These are phyloP conservation scores for Arrhopalites spinosus DNA, from an alignment of 2,888 invertebrate species.

Conservation along the genomic window DNA sequence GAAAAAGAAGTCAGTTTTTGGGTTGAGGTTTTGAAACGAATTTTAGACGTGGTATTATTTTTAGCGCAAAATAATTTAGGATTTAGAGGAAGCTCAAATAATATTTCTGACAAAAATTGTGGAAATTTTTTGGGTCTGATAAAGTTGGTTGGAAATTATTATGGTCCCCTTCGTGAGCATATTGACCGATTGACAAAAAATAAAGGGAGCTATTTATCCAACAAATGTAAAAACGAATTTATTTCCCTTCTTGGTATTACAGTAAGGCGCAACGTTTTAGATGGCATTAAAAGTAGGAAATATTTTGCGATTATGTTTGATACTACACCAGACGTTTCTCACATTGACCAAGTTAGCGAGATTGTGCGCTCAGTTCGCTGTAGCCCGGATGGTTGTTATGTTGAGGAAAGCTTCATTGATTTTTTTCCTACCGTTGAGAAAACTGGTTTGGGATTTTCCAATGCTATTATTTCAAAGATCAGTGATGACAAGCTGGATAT, in stretches of 20 bases:
- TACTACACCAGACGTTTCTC: conserved; percentile 9
- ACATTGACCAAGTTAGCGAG: conserved; percentile 10
- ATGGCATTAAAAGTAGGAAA: not conserved
- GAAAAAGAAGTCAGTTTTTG: too few species aligned
- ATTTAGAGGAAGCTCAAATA: not conserved
- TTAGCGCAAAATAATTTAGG: too few species aligned
- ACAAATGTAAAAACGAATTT: conserved; percentile 11
- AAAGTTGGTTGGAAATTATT: conserved; percentile 1
- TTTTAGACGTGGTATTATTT: too few species aligned
- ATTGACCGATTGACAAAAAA: not conserved
- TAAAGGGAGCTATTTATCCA: conserved; percentile 1
- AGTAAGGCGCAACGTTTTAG: not conserved
- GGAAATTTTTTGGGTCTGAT: conserved; percentile 15
- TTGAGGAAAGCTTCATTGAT: conserved; percentile 16
- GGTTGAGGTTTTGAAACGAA: too few species aligned
- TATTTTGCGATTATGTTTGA: conserved; percentile 10
- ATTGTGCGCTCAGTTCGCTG: not conserved
- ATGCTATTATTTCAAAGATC: not conserved
- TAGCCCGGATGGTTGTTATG: not conserved
- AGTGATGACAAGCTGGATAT: not conserved
- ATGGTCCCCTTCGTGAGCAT: not conserved
- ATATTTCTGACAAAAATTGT: not conserved
- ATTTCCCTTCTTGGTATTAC: not conserved
- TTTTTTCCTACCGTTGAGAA: not conserved
- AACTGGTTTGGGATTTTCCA: not conserved